These are phyloP conservation scores for Microchirus variegatus DNA, from an alignment of 2,797 vertebrate species.

Conservation along the genomic window DNA sequence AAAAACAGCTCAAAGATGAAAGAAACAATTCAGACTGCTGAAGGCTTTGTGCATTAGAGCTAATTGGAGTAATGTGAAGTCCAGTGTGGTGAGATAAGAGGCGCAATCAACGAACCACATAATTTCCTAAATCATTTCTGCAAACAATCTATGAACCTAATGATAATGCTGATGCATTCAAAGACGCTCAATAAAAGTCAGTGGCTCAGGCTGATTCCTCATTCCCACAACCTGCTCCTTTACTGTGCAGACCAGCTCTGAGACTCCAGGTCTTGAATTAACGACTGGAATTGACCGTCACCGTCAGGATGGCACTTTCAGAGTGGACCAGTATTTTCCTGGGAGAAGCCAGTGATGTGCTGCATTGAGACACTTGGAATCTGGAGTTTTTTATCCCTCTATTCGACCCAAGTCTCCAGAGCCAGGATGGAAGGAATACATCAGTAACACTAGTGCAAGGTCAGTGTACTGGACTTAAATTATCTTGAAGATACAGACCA, in stretches of 20 bases:
- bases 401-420: background rate
- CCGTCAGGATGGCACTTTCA: conserved; percentile 18
- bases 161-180: no score
- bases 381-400: conserved; percentile 56
- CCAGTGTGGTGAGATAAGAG: no score
- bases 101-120: no score
- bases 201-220: background rate
- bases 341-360: conserved; percentile 43
- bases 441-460: conserved; percentile 64
- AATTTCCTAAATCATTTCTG: no score
- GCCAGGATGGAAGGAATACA: conserved; percentile 55
- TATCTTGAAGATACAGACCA: no score
- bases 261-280: background rate
- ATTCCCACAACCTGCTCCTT: conserved; percentile 8
- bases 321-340: conserved; percentile 72
- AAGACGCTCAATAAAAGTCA: background rate
- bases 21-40: no score
- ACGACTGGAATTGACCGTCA: no score
- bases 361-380: conserved; percentile 51
- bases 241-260: conserved; percentile 36
- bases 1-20: no score
- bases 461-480: conserved; percentile 30
- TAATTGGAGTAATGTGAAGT: no score
- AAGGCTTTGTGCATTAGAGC: no score
- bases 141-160: no score